Base-by-base conservation (phyloP, 2,113 vertebrate genomes). In the Stegastes partitus region DNA sequence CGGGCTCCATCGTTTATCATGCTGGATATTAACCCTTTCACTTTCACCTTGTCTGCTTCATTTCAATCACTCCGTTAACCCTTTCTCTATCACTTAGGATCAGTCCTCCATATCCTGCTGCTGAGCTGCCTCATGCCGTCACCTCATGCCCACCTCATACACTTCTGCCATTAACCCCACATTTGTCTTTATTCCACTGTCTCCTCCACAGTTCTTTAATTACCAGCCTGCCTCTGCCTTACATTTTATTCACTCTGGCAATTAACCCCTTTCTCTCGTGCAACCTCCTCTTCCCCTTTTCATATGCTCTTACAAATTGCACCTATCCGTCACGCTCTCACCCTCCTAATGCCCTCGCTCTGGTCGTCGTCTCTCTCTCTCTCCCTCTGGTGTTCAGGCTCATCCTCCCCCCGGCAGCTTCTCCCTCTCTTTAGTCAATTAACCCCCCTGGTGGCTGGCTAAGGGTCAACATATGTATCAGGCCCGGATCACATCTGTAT, bases 401-500 rank as follows among this genome's bases (percentile, higher is more conserved):
- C 53, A 18, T 66, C 51, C 49, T 68, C 63, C 62, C 50, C 34
- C 31, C 14, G n/a, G 61, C 71, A 65, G 37, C 55, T 70, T 75
- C 64, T 42, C 68, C 51, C 55, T 74, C 68, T 65, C 75, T 86
- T 90, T 87, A 79, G 80, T 92, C 90, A 91, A 92, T 92, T 93
- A 91, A 91, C 86, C 89, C 73, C 75, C 77, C 77, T 37, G 63
- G 78, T 78, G 72, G 59, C 63, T 66, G 56, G 81, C 64, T 63
- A 68, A 76, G 85, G 90, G 89, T 89, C 84, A 88, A 87, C 83
- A 83, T 87, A 88, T 90, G 90, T 88, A 88, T 82, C 87, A 85
- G 77, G 87, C 79, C 81, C 82, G 81, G 83, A 86, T 89, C 89
- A 72, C 68, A 68, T 78, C 72, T 63, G 75, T 80, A 53, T 79